Evolutionary conservation across 2,888 invertebrate genomes (phyloP).

Genomic region (Yponomeuta sedellus): DNA sequence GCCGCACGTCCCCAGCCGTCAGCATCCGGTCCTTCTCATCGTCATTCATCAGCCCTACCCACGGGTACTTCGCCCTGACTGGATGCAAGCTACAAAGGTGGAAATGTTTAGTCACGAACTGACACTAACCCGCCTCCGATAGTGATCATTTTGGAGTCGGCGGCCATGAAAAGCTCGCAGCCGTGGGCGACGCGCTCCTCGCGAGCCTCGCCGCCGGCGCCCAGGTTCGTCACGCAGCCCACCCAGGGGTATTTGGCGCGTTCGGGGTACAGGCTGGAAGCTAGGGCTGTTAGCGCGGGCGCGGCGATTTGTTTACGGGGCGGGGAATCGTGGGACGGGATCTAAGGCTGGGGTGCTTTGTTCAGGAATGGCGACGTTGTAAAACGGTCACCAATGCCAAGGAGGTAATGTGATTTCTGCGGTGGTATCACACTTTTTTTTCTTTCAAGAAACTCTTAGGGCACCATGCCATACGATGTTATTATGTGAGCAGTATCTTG

Average conservation of each 20-base stretch:
- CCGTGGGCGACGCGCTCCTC: slow-evolving; percentile 86
- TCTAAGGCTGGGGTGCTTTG: no score
- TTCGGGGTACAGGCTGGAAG: slow-evolving; percentile 85
- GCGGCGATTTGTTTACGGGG: slow-evolving; percentile 7
- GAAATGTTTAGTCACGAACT: neutral
- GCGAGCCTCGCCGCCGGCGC: slow-evolving; percentile 43
- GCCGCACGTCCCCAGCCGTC: slow-evolving; percentile 15
- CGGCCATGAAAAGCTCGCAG: slow-evolving; percentile 96
- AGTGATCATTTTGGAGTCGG: slow-evolving; percentile 95
- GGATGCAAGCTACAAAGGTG: slow-evolving; percentile 79
- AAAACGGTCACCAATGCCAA: no score
- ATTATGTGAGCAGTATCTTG: no score
- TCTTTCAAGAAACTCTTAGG: no score
- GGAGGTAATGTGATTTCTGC: no score
- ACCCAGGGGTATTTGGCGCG: slow-evolving; percentile 96
- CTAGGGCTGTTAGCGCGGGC: slow-evolving; percentile 18
- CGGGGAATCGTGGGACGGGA: neutral
- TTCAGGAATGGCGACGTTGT: no score
- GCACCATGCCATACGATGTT: no score
- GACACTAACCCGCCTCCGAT: slow-evolving; percentile 94
- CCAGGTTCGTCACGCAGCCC: slow-evolving; percentile 77
- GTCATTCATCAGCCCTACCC: slow-evolving; percentile 91
- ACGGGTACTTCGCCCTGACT: slow-evolving; percentile 90
- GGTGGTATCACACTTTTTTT: no score
- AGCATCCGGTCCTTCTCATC: slow-evolving; percentile 40